Conservation (phyloP, 2,113 vertebrate species). For the Paracyprichromis sp. region DNA sequence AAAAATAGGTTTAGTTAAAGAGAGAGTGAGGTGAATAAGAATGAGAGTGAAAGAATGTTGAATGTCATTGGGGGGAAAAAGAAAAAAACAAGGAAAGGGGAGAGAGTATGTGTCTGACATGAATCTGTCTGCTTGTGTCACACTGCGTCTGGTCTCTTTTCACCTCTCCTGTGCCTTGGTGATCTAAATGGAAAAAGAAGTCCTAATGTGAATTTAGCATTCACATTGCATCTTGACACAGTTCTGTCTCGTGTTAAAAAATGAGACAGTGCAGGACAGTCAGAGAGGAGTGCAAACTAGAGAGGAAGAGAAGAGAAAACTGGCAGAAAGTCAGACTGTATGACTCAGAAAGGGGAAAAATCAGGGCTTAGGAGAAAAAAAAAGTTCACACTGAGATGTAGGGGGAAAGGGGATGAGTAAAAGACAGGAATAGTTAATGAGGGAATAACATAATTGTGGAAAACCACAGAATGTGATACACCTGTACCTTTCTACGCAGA, state of each 20-base stretch:
- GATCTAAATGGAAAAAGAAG: slow-evolving; percentile 19
- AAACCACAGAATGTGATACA: neutral
- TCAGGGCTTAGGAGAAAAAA: neutral
- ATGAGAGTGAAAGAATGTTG: neutral
- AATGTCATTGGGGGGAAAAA: neutral
- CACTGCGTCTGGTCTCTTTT: slow-evolving; percentile 6
- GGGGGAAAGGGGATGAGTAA: neutral
- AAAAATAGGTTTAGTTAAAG: neutral
- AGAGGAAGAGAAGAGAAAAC: neutral
- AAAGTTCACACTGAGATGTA: neutral
- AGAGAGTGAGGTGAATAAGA: neutral
- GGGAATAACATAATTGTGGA: neutral
- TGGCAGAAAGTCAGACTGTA: neutral
- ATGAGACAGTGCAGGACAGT: neutral
- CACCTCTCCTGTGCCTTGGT: neutral
- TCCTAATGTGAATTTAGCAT: slow-evolving; percentile 29
- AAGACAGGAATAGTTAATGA: neutral
- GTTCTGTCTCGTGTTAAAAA: slow-evolving; percentile 21
- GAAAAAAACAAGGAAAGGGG: neutral
- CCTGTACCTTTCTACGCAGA: neutral
- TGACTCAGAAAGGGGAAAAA: neutral
- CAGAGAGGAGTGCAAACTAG: neutral
- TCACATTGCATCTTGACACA: slow-evolving; percentile 8
- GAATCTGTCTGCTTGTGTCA: slow-evolving; percentile 30
- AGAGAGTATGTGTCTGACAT: slow-evolving; percentile 21